A percentile compares a stretch with the other conserved stretches of the same genome.
Conservation (phyloP, 2,888 invertebrate genomes). For the Reticulitermes lucifugus region DNA sequence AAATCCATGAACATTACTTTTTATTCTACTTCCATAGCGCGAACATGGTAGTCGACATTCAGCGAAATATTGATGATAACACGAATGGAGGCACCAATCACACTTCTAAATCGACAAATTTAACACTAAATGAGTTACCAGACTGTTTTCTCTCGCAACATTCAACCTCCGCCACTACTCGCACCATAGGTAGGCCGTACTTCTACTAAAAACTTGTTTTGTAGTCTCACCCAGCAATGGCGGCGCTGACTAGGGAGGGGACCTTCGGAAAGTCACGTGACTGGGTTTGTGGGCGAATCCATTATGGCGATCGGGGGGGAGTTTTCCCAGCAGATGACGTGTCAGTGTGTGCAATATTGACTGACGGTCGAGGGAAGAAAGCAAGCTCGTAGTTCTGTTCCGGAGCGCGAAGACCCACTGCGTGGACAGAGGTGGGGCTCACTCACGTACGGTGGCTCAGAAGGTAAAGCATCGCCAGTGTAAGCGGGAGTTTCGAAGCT, state of each 20-base stretch:
- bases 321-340: slow-evolving; percentile 26
- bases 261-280: slow-evolving; percentile 42
- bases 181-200: slow-evolving; percentile 19
- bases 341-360: slow-evolving; percentile 40
- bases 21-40: not conserved
- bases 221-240: slow-evolving; percentile 34
- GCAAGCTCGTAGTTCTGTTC: not conserved
- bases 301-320: slow-evolving; percentile 27
- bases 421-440: no score
- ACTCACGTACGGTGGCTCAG: no score
- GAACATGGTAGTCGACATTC: not conserved
- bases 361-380: slow-evolving; percentile 41
- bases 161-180: not conserved
- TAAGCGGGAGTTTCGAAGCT: no score
- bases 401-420: not conserved
- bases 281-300: slow-evolving; percentile 41
- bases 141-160: slow-evolving; percentile 3
- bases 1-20: not conserved
- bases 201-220: slow-evolving; percentile 38
- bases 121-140: slow-evolving; percentile 2
- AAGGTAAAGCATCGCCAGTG: no score
- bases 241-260: slow-evolving; percentile 44
- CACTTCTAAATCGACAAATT: not conserved
- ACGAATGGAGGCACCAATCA: slow-evolving; percentile 2
- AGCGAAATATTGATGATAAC: slow-evolving; percentile 22